These are phyloP conservation scores for Priocnemis perturbator DNA, from an alignment of 2,888 invertebrate species.

Conservation along the genomic window DNA sequence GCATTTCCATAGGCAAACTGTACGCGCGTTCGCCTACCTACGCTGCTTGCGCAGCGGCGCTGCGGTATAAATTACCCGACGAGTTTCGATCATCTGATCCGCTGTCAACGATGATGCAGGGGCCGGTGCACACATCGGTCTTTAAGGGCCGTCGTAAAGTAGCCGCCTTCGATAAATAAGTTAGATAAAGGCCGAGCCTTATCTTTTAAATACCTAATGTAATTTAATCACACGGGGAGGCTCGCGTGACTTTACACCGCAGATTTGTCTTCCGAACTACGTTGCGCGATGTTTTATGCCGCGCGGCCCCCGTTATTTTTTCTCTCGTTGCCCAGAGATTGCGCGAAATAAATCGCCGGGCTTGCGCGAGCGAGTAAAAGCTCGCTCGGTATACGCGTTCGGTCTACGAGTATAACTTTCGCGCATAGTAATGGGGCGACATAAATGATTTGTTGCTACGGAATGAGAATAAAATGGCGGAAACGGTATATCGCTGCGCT, in stretches of 20 bases:
- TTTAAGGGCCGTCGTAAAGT: conserved; percentile 14
- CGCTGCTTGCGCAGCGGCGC: too few relatives aligned
- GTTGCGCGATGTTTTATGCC: conserved; percentile 26
- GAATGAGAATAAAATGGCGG: conserved; percentile 45
- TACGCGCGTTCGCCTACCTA: too few relatives aligned
- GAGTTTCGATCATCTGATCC: too few relatives aligned
- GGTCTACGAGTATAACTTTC: conserved; percentile 44
- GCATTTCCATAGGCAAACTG: too few relatives aligned
- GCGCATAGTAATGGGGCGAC: conserved; percentile 29
- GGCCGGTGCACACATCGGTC: neutral
- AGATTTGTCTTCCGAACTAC: conserved; percentile 47
- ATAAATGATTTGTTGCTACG: conserved; percentile 49
- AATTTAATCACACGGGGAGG: conserved; percentile 52
- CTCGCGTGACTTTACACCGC: conserved; percentile 51
- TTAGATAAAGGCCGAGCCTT: conserved; percentile 48
- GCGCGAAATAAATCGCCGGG: conserved; percentile 51
- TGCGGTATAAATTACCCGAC: too few relatives aligned
- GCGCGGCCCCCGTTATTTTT: conserved; percentile 22
- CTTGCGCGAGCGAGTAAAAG: neutral
- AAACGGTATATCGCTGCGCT: neutral
- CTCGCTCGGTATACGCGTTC: conserved; percentile 4
- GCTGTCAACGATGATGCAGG: neutral
- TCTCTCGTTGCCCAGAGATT: conserved; percentile 39
- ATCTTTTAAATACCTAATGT: conserved; percentile 55
- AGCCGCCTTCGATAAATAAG: conserved; percentile 48